Evolutionary conservation across 1,140 invertebrate genomes (phyloP).

Genomic region (Leucophenga varia): DNA sequence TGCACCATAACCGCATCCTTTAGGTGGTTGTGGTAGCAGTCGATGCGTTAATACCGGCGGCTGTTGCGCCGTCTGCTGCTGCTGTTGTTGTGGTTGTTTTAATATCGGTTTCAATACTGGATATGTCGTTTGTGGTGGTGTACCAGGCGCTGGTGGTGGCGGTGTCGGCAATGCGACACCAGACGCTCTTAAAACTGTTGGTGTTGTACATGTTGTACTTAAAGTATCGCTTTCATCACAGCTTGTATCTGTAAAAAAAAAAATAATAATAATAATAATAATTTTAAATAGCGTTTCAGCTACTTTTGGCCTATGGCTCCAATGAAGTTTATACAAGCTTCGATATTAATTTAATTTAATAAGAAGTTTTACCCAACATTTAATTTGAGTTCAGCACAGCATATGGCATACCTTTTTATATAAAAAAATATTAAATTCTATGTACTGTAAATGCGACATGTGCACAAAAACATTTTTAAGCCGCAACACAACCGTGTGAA

Average conservation of each 20-base stretch:
- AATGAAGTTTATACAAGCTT: no score
- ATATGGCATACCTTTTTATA: no score
- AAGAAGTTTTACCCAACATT: no score
- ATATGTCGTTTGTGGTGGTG: conserved; percentile 27
- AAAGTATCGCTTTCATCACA: conserved; percentile 45
- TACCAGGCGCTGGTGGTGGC: conserved; percentile 29
- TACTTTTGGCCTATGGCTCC: no score
- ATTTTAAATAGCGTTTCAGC: no score
- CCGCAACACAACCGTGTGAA: no score
- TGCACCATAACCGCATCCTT: conserved; percentile 26
- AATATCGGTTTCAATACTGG: conserved; percentile 42
- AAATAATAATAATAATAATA: not conserved
- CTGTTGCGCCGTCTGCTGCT: conserved; percentile 10
- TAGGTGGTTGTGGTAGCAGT: conserved; percentile 36
- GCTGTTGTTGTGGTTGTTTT: conserved; percentile 31
- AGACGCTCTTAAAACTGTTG: conserved; percentile 2
- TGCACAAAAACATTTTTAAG: no score
- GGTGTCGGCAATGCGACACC: conserved; percentile 5
- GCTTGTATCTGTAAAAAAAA: conserved; percentile 28
- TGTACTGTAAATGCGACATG: no score
- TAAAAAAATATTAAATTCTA: no score
- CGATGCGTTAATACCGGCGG: conserved; percentile 21
- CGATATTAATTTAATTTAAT: no score
- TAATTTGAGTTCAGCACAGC: no score
- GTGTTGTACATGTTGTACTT: conserved; percentile 22